Base-by-base conservation (phyloP, 2,888 invertebrate species). In the Dinocampus coccinellae region DNA sequence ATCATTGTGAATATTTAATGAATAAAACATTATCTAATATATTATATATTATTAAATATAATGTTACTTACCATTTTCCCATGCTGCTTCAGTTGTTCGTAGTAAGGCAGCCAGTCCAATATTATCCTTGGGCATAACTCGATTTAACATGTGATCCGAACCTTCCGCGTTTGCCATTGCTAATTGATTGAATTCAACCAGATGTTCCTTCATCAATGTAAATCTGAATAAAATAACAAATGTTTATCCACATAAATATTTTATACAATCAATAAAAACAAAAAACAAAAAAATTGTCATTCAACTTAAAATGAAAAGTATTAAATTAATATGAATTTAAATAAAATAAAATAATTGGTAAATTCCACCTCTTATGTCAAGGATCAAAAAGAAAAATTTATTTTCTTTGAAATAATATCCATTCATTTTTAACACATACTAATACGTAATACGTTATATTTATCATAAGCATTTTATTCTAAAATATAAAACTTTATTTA, bases 41-140 rank as follows among this genome's bases (percentile, higher is more conserved):
- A n/a, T n/a, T n/a, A n/a, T n/a, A n/a, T n/a, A n/a, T n/a, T 20
- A 20, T 26, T 29, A 58, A 22, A 20, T 66, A 34, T 55, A 29
- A 55, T 22, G 13, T 39, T 57, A 88, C 89, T 89, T 86, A 94
- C 94, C 92, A 83, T 94, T 94, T 81, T 96, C 96, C 95, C 97
- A 98, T 10, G 97, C 97, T 65, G 93, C 95, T 85, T 97, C 97
- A 84, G 97, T 97, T 55, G 98, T 97, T 89, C 97, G 96, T 69
- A 99, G 90, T 78, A 99, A 90, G 4, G 98, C 99, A 20, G 97
- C 98, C 78, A 99, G 89, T 4, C 98, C 99, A 82, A 99, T 99
- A 90, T 99, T 99, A 89, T 99, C 99, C 87, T 98, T 98, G 67
- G 98, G 98, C 98, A 98, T 99, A 62, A 99, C 99, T 80, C 98